phyloP scores from a whole-genome alignment of 2,797 vertebrate species.

The Momotus momota region DNA sequence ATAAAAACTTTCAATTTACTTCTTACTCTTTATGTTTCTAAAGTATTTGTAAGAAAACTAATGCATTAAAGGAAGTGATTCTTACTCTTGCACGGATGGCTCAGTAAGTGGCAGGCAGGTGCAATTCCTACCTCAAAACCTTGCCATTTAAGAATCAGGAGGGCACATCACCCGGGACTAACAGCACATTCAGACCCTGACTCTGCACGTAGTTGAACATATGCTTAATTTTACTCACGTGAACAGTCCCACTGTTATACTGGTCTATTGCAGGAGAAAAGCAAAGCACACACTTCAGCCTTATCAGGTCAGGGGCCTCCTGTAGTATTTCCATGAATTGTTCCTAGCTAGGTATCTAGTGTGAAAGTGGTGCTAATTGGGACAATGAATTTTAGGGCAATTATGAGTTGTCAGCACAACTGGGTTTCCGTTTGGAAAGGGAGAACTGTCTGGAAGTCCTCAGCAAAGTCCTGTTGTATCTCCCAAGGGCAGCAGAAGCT shows the following conservation, averaged over 20 bases:
- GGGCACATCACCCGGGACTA: background rate
- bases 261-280: background rate
- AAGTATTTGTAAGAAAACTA: background rate
- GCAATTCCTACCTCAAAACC: background rate
- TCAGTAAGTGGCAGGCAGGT: background rate
- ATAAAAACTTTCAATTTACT: conserved; percentile 26
- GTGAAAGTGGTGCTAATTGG: conserved; percentile 30
- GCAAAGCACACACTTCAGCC: conserved; percentile 29
- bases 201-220: background rate
- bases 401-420: background rate
- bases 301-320: conserved; percentile 66
- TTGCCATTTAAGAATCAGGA: background rate
- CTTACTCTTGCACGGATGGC: background rate
- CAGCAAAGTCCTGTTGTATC: background rate
- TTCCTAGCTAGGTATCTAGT: conserved; percentile 35
- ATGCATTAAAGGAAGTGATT: background rate
- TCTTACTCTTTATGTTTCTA: background rate
- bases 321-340: conserved; percentile 67
- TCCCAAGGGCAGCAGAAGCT: background rate
- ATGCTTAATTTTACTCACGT: background rate
- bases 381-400: conserved; percentile 58
- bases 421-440: conserved; percentile 21
- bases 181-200: background rate
- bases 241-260: background rate
- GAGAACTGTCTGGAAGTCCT: background rate